These are phyloP conservation scores for Protosalanx chinensis DNA, from an alignment of 2,797 vertebrate genomes.

Conservation along the genomic window DNA sequence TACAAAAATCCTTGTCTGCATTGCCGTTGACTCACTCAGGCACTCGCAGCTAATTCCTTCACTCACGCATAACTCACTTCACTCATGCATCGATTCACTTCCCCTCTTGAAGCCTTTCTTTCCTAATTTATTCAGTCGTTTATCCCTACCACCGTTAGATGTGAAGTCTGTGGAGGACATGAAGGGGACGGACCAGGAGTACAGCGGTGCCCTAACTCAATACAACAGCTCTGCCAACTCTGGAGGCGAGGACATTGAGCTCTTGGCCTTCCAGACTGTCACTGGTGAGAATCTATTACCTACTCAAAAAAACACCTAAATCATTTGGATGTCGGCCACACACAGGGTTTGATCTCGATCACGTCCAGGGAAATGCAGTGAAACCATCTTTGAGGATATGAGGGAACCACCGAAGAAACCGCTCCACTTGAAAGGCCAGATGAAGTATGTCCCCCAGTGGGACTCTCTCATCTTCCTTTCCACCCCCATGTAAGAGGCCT, in stretches of 20 bases:
- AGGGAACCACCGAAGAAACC: constrained; percentile 74
- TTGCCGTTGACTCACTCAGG: not conserved
- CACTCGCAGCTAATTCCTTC: not conserved
- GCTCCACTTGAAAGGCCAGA: constrained; percentile 77
- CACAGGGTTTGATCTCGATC: not conserved
- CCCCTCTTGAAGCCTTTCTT: not conserved
- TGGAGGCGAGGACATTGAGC: constrained; percentile 71
- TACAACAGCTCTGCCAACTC: constrained; percentile 72
- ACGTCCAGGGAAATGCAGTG: constrained; percentile 70
- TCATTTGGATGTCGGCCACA: not conserved
- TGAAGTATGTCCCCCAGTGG: constrained; percentile 78
- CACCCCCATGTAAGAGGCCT: constrained; percentile 71
- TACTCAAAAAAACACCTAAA: not conserved
- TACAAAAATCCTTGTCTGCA: not conserved
- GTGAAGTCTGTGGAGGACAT: constrained; percentile 64
- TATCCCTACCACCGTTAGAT: constrained; percentile 45
- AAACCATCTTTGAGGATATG: constrained; percentile 79
- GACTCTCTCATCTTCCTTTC: constrained; percentile 78
- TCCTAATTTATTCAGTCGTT: constrained; percentile 2
- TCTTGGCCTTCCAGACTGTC: constrained; percentile 76
- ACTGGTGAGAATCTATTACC: constrained; percentile 62
- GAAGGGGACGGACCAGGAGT: constrained; percentile 67
- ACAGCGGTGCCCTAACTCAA: constrained; percentile 63
- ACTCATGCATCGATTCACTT: not conserved
- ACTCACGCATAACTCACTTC: not conserved